phyloP scores from a whole-genome alignment of 2,888 invertebrate genomes.

The Thymelicus acteon region DNA sequence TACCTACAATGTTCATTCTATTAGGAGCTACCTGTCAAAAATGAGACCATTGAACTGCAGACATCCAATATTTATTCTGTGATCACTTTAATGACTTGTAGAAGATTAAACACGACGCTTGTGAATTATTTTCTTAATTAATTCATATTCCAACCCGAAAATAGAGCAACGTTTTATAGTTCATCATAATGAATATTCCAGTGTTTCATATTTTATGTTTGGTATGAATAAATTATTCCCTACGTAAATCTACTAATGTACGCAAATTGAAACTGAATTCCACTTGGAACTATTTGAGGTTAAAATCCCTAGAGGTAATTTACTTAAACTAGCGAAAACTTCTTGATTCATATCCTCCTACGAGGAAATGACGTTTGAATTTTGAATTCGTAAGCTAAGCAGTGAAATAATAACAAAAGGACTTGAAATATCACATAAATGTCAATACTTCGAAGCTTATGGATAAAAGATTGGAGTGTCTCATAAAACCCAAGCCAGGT shows the following conservation, averaged over 20 bases:
- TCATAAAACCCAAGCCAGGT: too few relatives aligned
- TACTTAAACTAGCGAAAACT: not conserved
- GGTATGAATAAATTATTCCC: conserved; percentile 1
- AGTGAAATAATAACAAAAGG: too few relatives aligned
- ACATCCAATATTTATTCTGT: too few relatives aligned
- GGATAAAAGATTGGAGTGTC: too few relatives aligned
- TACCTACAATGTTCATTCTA: too few relatives aligned
- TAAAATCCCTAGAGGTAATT: not conserved
- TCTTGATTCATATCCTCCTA: not conserved
- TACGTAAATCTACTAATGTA: not conserved
- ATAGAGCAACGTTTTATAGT: not conserved
- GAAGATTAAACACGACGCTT: not conserved
- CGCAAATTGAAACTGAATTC: not conserved
- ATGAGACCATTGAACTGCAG: too few relatives aligned
- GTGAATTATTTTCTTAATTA: not conserved
- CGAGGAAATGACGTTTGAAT: too few relatives aligned
- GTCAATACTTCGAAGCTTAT: too few relatives aligned
- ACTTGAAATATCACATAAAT: too few relatives aligned
- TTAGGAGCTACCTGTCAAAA: too few relatives aligned
- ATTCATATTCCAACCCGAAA: not conserved
- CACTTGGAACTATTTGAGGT: too few relatives aligned
- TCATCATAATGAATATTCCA: not conserved
- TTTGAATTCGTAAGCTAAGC: too few relatives aligned
- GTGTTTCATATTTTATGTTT: conserved; percentile 7
- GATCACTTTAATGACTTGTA: not conserved